Evolutionary conservation across 2,797 vertebrate genomes (phyloP).

Genomic region (Tachyglossus aculeatus): DNA sequence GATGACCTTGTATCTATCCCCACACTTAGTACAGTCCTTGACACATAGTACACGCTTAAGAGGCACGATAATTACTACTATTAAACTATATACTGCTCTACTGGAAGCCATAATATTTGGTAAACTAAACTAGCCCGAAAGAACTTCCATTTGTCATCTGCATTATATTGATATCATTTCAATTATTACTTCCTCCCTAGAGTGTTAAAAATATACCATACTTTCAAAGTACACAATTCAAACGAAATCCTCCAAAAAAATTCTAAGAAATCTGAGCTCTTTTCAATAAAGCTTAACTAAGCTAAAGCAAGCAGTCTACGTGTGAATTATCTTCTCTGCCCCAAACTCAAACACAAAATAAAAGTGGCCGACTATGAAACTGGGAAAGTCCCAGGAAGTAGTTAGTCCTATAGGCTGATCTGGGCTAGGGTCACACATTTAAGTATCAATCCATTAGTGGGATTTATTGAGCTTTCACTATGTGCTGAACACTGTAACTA

Average conservation of each 20-base stretch:
- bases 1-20: no score
- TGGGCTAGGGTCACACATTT: no score
- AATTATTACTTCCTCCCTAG: background rate
- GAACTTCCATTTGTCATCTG: background rate
- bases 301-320: background rate
- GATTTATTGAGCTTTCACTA: no score
- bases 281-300: background rate
- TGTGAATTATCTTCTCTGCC: conserved; percentile 9
- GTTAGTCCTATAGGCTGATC: no score
- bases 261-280: background rate
- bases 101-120: conserved; percentile 1
- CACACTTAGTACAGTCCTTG: no score
- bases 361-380: no score
- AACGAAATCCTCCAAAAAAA: background rate
- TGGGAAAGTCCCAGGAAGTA: no score
- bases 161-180: conserved; percentile 13
- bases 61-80: no score
- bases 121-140: conserved; percentile 14
- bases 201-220: background rate
- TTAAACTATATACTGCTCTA: background rate
- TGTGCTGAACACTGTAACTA: no score
- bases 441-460: no score
- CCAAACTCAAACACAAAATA: conserved; percentile 27
- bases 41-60: no score
- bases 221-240: conserved; percentile 19